A percentile compares a stretch with the other conserved stretches of the same genome.
Conservation (phyloP, 2,797 vertebrate species). For the Crocodylus rhombifer region DNA sequence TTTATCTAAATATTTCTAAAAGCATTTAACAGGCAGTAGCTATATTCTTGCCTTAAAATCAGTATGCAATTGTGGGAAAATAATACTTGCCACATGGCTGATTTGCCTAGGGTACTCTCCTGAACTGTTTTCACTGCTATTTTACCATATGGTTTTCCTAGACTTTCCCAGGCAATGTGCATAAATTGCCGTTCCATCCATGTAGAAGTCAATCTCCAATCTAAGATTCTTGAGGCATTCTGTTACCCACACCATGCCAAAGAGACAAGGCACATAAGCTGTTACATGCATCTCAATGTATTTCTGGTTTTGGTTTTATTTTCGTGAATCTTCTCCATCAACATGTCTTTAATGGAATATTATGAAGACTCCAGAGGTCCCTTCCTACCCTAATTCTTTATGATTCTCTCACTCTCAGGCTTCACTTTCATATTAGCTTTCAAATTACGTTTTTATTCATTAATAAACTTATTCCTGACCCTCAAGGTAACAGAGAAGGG, state of each 20-base stretch:
- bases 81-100: accelerated
- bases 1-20: background rate
- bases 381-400: too few relatives aligned
- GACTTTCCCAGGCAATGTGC: accelerated
- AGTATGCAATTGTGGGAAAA: background rate
- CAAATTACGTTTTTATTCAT: background rate
- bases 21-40: background rate
- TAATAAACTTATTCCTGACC: background rate
- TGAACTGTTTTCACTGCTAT: background rate
- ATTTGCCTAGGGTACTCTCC: background rate
- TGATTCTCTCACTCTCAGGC: background rate
- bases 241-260: background rate
- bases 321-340: background rate
- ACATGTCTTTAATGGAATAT: background rate
- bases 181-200: accelerated
- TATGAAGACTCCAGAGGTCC: background rate
- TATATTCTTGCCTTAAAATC: background rate
- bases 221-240: background rate
- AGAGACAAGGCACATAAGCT: background rate
- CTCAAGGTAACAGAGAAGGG: background rate
- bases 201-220: accelerated
- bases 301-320: accelerated
- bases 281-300: background rate
- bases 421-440: background rate
- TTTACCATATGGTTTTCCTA: background rate